Percentiles rank a stretch among this genome's conserved stretches.
phyloP scores from a whole-genome alignment of 2,797 vertebrate species.

The Lepus townsendii region DNA sequence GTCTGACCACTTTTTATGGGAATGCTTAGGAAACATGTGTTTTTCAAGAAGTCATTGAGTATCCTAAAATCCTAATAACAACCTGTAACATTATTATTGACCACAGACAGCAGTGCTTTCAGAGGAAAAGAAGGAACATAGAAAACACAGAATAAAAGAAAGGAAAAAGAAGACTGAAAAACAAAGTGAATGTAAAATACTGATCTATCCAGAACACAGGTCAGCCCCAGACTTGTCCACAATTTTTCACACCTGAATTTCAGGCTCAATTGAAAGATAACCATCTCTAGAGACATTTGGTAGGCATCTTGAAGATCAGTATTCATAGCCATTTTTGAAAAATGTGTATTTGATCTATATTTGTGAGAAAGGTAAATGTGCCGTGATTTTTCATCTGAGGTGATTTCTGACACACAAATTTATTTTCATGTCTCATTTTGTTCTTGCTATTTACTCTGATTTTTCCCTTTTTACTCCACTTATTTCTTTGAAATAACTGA shows the following conservation, averaged over 20 bases:
- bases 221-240: no score
- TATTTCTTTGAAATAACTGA: background rate
- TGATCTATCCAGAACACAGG: background rate
- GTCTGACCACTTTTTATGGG: background rate
- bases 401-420: background rate
- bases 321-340: background rate
- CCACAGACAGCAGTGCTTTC: background rate
- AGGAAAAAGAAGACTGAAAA: background rate
- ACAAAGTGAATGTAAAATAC: background rate
- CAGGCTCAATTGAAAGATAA: background rate
- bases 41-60: background rate
- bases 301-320: background rate
- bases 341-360: background rate
- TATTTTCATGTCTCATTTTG: background rate
- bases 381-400: background rate
- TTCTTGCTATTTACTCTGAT: background rate
- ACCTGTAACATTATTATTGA: no score
- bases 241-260: background rate
- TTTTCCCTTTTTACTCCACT: background rate
- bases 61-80: background rate
- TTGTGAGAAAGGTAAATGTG: background rate
- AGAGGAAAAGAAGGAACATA: background rate
- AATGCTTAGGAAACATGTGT: background rate
- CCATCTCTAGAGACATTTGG: background rate
- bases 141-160: background rate